Evolutionary conservation across 2,888 invertebrate genomes (phyloP), one percentile per base, ranked within the genome.

Genomic region (Plusia festucae): DNA sequence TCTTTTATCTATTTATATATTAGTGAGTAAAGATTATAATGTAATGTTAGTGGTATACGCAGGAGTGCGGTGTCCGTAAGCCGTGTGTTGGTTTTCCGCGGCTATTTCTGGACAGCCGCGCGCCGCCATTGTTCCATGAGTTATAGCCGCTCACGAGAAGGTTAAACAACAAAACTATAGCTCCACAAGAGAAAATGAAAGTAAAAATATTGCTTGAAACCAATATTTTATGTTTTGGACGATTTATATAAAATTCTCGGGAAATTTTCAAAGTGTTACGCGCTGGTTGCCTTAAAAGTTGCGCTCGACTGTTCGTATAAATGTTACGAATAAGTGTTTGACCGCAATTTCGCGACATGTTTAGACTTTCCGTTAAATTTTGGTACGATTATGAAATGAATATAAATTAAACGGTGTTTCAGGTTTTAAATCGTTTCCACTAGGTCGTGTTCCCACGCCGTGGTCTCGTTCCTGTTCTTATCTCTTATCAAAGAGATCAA

Each of bases 71-170:
- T 86, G 84, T 84, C 83, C 86, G 86, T 79, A 75, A 81, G 77
- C 78, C 81, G 82, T 84, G 64, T 90, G 92, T 93, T 92, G 92
- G 88, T 90, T 89, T 90, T 91, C 86, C 84, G 83, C 71, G 79
- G 91, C 89, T 94, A 94, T 94, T 94, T 90, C 88, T 92, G 90
- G 88, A 86, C 84, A 76, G 64, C 70, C 79, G 75, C 76, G 78
- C 78, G 76, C 86, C 85, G 88, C 90, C 89, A 92, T 93, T 93
- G 93, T 92, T 91, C 82, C 84, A 84, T 89, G 91, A 93, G 85
- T 91, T 93, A 93, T 88, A 80, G 88, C 85, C 86, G 81, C 83
- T 76, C 81, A 78, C 81, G 71, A 84, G 87, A 87, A 90, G 90
- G 90, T 90, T 90, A 89, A 87, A 85, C 85, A 88, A 87, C 86